Evolutionary conservation across 1,140 invertebrate species (phyloP), one percentile per base, ranked within the genome.

Genomic region (Panulirus ornatus): DNA sequence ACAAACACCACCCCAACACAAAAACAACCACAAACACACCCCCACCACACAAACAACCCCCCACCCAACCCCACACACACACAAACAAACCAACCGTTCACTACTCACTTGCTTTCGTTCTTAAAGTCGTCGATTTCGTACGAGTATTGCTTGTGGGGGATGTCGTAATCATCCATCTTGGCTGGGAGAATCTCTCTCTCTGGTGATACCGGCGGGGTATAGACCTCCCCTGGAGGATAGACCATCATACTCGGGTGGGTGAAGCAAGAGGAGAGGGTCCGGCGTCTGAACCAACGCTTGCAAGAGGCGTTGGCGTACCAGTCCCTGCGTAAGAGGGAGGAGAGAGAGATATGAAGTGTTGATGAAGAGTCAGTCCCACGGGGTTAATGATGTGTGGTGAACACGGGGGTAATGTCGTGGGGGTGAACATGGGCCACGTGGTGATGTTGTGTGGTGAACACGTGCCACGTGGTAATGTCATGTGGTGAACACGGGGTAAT

Each of bases 201-300:
- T 96, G n/a, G 96, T 30, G 92, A 92, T 44, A 92, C 82, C 95
- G 76, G 96, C 96, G 92, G 96, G 94, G 89, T 96, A 95, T 92
- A 92, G 5, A 94, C 94, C 76, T 97, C 95, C 14, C 97, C 97
- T 22, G 97, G 97, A 81, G 97, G 97, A 94, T 98, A 98, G 27
- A 98, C 97, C 97, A 98, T 98, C 93, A 96, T 96, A n/a, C 97
- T 98, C 6, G 97, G 97, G 94, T 98, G 97, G 30, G 96, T 96
- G 94, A 97, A 98, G 66, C 97, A 97, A 73, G 91, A 96, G 92
- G 95, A 96, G 0, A 98, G 94, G 42, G 97, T 96, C 42, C 97
- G 95, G 63, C 97, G 95, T 19, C 98, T 95, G 94, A 96, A 98
- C 96, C 97, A 97, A 16, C 95, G 96, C 92, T 96, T 96, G 93